These are phyloP conservation scores for Drosophila jambulina DNA, from an alignment of 1,140 invertebrate species.

Conservation along the genomic window DNA sequence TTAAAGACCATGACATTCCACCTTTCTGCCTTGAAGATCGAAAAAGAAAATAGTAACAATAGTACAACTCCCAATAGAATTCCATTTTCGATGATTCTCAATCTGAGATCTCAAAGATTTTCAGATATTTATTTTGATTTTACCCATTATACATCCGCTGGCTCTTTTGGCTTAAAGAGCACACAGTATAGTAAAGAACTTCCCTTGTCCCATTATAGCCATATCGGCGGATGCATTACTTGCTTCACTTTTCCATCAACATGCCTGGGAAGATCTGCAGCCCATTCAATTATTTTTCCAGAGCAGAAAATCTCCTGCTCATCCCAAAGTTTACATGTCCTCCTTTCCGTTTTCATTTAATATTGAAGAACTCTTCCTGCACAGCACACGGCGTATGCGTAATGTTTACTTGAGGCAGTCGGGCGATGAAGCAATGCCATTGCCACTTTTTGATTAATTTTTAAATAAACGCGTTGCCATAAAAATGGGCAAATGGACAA, in stretches of 20 bases:
- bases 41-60: background rate
- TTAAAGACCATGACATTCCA: background rate
- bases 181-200: background rate
- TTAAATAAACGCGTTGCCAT: conserved; percentile 77
- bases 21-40: background rate
- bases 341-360: conserved; percentile 53
- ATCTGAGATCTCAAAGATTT: background rate
- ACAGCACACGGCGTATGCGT: conserved; percentile 58
- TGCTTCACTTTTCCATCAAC: conserved; percentile 3
- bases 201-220: background rate
- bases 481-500: conserved; percentile 67
- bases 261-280: background rate
- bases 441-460: conserved; percentile 82
- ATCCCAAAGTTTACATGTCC: conserved; percentile 8
- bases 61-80: too few relatives aligned
- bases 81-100: background rate
- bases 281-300: conserved; percentile 9
- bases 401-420: conserved; percentile 64
- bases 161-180: background rate
- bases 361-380: conserved; percentile 55
- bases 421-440: conserved; percentile 21
- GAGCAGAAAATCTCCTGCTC: conserved; percentile 7
- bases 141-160: background rate
- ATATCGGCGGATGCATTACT: background rate
- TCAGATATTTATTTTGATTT: background rate